Conservation (phyloP, 2,797 vertebrate genomes). For the Sebastolobus alascanus region DNA sequence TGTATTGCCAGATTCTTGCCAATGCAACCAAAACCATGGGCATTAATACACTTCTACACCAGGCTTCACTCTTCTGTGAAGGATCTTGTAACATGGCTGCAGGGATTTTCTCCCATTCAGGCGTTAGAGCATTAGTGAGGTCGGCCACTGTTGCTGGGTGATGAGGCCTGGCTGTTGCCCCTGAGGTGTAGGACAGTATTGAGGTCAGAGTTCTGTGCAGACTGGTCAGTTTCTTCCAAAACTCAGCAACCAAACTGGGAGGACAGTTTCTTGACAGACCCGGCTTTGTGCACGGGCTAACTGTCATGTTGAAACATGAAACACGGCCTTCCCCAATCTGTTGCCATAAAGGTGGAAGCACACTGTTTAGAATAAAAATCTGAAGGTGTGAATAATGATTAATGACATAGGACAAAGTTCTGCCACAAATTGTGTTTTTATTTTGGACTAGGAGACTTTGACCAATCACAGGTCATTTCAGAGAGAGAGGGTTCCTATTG, state of each 20-base stretch:
- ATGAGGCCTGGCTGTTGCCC: not conserved
- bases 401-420: not conserved
- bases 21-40: too few species aligned
- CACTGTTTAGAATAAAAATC: not conserved
- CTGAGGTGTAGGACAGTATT: not conserved
- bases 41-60: not conserved
- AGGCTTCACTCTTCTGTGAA: not conserved
- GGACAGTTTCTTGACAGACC: not conserved
- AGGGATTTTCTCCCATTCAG: not conserved
- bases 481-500: too few species aligned
- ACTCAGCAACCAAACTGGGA: not conserved
- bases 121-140: not conserved
- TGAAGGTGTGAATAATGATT: not conserved
- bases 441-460: too few species aligned
- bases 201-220: not conserved
- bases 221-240: not conserved
- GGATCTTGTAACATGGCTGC: not conserved
- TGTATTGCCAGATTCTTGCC: too few species aligned
- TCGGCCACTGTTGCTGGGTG: not conserved
- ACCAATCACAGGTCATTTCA: too few species aligned
- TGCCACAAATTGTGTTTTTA: not conserved
- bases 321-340: too few species aligned
- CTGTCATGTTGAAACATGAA: not conserved
- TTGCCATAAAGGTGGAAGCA: not conserved
- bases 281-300: not conserved